A percentile compares a stretch with the other conserved stretches of the same genome.
Conservation (phyloP, 1,140 invertebrate species). For the Bombus impatiens region DNA sequence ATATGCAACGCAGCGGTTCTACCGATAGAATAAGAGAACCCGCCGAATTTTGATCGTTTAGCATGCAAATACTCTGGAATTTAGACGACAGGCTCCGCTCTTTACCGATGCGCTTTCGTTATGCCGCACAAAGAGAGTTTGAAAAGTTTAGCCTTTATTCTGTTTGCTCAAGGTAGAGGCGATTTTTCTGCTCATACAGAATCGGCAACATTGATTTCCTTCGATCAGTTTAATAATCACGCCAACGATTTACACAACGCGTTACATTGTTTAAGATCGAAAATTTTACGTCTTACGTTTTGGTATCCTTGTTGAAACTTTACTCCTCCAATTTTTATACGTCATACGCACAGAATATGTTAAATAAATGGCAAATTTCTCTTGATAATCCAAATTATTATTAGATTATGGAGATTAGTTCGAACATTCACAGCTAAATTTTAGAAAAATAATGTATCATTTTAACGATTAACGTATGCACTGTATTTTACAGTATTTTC, state of each 20-base stretch:
- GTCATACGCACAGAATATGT: too few species aligned
- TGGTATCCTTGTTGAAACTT: not conserved
- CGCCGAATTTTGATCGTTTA: conserved; percentile 45
- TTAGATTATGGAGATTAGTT: too few species aligned
- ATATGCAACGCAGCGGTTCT: conserved; percentile 46
- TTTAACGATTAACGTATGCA: too few species aligned
- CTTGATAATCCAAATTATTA: too few species aligned
- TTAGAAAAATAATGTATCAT: too few species aligned
- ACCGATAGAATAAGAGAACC: conserved; percentile 28
- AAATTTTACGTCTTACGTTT: not conserved
- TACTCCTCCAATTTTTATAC: too few species aligned
- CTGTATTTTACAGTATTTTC: not conserved
- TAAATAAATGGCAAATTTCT: too few species aligned
- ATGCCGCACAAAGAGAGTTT: not conserved
- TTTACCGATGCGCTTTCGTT: conserved; percentile 5
- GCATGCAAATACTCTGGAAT: conserved; percentile 38
- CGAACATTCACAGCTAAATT: too few species aligned
- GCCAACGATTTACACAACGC: not conserved
- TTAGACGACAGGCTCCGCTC: conserved; percentile 2
- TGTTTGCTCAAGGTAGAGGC: not conserved
- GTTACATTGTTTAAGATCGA: not conserved
- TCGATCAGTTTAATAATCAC: not conserved
- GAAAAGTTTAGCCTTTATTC: not conserved
- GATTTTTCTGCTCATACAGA: not conserved
- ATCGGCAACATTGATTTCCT: not conserved